Evolutionary conservation across 2,113 vertebrate species (phyloP).

Genomic region (Recurvirostra avosetta): DNA sequence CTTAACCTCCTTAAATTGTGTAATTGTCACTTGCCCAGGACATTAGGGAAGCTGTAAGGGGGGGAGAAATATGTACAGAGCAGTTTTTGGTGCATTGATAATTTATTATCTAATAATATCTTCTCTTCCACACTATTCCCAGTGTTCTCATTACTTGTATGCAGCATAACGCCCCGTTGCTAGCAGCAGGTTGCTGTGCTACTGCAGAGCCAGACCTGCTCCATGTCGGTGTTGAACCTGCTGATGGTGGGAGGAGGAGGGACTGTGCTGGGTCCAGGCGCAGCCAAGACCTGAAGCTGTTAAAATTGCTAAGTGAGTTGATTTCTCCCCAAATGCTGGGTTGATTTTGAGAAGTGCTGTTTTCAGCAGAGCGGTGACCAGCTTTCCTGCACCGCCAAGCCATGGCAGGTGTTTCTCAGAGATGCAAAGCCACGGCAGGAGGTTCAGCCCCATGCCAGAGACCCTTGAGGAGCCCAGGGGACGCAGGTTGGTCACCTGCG

Average conservation of each 20-base stretch:
- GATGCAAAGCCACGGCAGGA: not conserved
- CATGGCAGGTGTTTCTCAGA: not conserved
- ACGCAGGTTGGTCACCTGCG: not conserved
- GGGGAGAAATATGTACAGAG: not conserved
- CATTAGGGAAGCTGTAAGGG: slow-evolving; percentile 20
- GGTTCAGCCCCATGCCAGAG: not conserved
- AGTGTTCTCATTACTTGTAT: slow-evolving; percentile 48
- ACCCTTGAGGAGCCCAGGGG: not conserved
- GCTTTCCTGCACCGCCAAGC: not conserved
- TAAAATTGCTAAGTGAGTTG: not conserved
- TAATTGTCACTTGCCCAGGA: slow-evolving; percentile 50
- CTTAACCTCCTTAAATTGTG: slow-evolving; percentile 55
- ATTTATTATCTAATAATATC: slow-evolving; percentile 70
- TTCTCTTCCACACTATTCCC: slow-evolving; percentile 45
- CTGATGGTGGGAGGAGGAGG: not conserved
- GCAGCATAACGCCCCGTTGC: not conserved
- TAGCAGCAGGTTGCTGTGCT: slow-evolving; percentile 34
- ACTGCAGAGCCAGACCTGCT: not conserved
- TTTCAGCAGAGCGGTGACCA: not conserved
- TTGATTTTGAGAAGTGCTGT: not conserved
- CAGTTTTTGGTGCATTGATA: slow-evolving; percentile 29
- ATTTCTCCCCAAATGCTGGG: not conserved
- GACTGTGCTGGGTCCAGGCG: not conserved
- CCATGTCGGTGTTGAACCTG: not conserved
- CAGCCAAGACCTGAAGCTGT: not conserved